A percentile compares a stretch with the other conserved stretches of the same genome.
Conservation (phyloP, 2,797 vertebrate genomes). For the Anas bernieri region DNA sequence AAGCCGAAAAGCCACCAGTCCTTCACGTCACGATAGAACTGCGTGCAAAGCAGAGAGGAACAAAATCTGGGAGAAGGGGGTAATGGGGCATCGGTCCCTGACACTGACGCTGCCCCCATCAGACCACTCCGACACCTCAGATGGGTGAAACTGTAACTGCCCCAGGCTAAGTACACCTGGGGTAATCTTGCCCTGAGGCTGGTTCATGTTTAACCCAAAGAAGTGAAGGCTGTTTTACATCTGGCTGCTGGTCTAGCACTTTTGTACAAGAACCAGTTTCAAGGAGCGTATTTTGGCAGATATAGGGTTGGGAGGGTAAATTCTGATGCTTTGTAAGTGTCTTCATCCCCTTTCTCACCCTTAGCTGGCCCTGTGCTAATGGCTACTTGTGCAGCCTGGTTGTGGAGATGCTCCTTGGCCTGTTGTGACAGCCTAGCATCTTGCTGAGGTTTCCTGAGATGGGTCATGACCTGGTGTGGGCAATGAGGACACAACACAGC, state of each 20-base stretch:
- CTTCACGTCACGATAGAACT: constrained; percentile 88
- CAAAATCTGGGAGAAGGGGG: neutral
- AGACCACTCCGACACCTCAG: neutral
- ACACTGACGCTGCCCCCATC: fast-evolving
- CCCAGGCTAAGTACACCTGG: neutral
- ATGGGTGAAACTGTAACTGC: neutral
- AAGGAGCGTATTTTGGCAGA: neutral
- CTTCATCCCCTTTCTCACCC: neutral
- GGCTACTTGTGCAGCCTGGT: neutral
- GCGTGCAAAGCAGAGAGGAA: neutral
- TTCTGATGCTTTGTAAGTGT: neutral
- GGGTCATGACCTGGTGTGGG: neutral
- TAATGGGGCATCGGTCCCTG: fast-evolving
- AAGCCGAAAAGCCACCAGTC: constrained; percentile 93
- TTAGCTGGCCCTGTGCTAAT: neutral
- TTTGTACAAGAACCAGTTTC: neutral
- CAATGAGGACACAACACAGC: neutral
- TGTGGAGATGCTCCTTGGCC: neutral
- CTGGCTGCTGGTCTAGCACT: neutral
- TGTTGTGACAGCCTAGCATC: neutral
- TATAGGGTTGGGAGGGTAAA: fast-evolving
- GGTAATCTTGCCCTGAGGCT: no score
- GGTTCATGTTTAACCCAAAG: fast-evolving
- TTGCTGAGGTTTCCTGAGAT: neutral
- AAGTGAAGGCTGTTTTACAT: neutral